phyloP scores from a whole-genome alignment of 2,888 invertebrate species.

The Drosophila multiciliata region DNA sequence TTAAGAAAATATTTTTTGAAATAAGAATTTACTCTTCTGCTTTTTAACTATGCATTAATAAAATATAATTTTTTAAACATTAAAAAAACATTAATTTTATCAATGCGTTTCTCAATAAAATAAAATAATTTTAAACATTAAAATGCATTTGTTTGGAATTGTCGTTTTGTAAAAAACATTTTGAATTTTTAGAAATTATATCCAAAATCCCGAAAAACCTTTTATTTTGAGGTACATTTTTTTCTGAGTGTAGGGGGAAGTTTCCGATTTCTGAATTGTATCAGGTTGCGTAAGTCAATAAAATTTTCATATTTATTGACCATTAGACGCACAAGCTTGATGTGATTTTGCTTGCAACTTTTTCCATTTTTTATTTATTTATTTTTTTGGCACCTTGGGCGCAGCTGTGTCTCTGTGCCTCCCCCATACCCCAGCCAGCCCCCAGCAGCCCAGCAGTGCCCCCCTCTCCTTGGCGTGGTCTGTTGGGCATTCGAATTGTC shows the following conservation, averaged over 20 bases:
- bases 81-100: too few species aligned
- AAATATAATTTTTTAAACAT: too few species aligned
- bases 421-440: background rate
- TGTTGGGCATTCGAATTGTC: constrained; percentile 1
- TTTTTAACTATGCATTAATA: background rate
- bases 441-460: constrained; percentile 1
- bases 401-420: constrained; percentile 58
- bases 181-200: background rate
- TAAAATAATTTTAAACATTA: too few species aligned
- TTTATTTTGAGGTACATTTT: background rate
- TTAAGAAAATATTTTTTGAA: too few species aligned
- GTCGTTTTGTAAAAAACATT: background rate
- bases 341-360: constrained; percentile 20
- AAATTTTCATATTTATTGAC: constrained; percentile 83
- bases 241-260: background rate
- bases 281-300: constrained; percentile 72
- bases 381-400: constrained; percentile 58
- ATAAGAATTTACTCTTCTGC: too few species aligned
- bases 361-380: constrained; percentile 1
- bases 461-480: constrained; percentile 14
- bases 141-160: too few species aligned
- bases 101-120: too few species aligned
- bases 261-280: constrained; percentile 28
- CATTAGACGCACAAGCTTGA: constrained; percentile 61
- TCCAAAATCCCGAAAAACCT: background rate